Evolutionary conservation across 2,888 invertebrate species (phyloP).

Genomic region (Lepidocyrtoides sp.): DNA sequence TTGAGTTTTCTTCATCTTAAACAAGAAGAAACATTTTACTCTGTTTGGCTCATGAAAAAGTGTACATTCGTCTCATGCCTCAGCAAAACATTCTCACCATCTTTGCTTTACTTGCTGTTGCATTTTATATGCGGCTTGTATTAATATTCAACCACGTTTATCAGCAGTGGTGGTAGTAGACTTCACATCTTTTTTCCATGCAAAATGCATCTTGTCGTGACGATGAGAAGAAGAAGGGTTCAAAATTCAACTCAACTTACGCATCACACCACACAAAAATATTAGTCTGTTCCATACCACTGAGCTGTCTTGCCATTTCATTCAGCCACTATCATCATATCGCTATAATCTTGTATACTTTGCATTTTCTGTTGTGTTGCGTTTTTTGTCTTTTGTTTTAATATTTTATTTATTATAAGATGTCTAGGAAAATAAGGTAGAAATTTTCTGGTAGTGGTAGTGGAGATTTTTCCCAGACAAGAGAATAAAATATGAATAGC

Average conservation of each 20-base stretch:
- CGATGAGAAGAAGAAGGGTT: background rate
- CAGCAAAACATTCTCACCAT: background rate
- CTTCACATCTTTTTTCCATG: background rate
- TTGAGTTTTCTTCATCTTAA: conserved; percentile 14
- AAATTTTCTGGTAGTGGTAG: conserved; percentile 16
- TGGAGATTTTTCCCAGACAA: background rate
- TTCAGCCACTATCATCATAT: background rate
- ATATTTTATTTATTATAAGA: conserved; percentile 14
- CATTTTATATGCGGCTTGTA: conserved; percentile 41
- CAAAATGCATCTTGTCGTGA: conserved; percentile 18
- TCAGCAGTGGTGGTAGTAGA: conserved; percentile 49
- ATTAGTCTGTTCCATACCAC: background rate
- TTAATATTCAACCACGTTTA: conserved; percentile 55
- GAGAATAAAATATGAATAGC: conserved; percentile 24
- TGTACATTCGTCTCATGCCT: background rate
- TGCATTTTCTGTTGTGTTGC: conserved; percentile 22
- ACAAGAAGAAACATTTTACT: background rate
- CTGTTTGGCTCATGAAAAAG: background rate
- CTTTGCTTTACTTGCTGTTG: conserved; percentile 6
- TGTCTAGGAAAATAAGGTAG: background rate
- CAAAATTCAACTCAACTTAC: background rate
- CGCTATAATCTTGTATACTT: too few relatives aligned
- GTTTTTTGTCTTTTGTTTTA: conserved; percentile 42
- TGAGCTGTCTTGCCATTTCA: background rate
- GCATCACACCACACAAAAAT: conserved; percentile 11